Evolutionary conservation across 1,140 invertebrate genomes (phyloP).

Genomic region (Drosophila burlai): DNA sequence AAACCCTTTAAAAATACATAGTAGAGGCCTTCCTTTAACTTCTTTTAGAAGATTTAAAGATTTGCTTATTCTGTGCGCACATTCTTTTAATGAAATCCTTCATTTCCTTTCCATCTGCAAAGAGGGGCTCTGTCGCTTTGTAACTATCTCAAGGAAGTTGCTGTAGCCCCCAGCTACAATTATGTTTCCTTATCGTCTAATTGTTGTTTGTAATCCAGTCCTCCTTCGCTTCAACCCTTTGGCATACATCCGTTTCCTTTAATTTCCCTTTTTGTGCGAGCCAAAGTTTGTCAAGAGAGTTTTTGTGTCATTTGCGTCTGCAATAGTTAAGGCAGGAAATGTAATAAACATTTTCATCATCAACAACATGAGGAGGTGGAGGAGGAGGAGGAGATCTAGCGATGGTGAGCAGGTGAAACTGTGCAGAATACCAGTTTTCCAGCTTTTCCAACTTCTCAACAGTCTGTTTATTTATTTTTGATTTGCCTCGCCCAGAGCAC

Average conservation of each 20-base stretch:
- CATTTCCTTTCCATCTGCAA: conserved; percentile 17
- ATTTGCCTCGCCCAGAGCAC: conserved; percentile 15
- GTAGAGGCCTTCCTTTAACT: background rate
- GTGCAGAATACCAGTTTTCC: conserved; percentile 55
- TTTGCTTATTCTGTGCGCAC: conserved; percentile 7
- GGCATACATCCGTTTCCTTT: conserved; percentile 48
- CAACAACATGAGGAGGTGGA: background rate
- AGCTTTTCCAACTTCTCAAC: conserved; percentile 49
- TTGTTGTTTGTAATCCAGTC: conserved; percentile 35
- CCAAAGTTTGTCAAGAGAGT: conserved; percentile 28
- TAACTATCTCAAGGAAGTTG: conserved; percentile 23
- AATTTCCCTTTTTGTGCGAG: conserved; percentile 35
- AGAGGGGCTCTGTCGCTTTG: background rate
- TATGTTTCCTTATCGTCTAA: conserved; percentile 46
- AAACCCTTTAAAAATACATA: background rate
- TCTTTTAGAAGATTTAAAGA: conserved; percentile 4
- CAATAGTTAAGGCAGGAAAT: conserved; percentile 31
- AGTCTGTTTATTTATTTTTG: conserved; percentile 58
- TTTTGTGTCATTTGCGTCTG: conserved; percentile 40
- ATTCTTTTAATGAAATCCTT: conserved; percentile 27
- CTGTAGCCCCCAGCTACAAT: conserved; percentile 21
- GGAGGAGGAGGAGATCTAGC: background rate
- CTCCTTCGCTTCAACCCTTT: conserved; percentile 21
- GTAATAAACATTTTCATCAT: conserved; percentile 38
- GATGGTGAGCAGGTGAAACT: conserved; percentile 15